phyloP scores from a whole-genome alignment of 1,140 invertebrate genomes.

The Drosophila chauvacae region DNA sequence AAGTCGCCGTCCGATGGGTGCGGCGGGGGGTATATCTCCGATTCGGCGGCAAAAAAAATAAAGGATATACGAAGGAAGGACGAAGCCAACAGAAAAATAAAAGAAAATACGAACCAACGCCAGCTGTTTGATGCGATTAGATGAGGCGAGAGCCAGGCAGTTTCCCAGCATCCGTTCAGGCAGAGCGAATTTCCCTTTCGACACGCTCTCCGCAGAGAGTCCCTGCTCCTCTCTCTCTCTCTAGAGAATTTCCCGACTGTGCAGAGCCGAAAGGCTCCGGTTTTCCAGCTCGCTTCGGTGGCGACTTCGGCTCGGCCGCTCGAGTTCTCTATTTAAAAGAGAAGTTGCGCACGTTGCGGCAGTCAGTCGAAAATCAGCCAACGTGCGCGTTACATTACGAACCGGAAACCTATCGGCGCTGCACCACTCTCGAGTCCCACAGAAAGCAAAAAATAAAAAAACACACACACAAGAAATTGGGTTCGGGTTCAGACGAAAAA shows the following conservation, averaged over 20 bases:
- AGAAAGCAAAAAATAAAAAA: conserved; percentile 12
- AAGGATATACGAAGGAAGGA: conserved; percentile 25
- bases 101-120: conserved; percentile 52
- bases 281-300: conserved; percentile 10
- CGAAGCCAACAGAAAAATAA: conserved; percentile 1
- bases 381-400: conserved; percentile 62
- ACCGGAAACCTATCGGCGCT: conserved; percentile 25
- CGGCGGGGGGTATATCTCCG: conserved; percentile 28
- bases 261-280: conserved; percentile 27
- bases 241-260: conserved; percentile 21
- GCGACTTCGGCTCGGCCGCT: conserved; percentile 16
- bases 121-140: conserved; percentile 64
- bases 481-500: conserved; percentile 47
- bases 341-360: conserved; percentile 77
- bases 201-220: conserved; percentile 15
- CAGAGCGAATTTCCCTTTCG: conserved; percentile 58
- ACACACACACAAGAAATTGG: conserved; percentile 24
- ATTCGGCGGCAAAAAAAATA: conserved; percentile 47
- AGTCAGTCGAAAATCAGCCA: conserved; percentile 77
- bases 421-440: conserved; percentile 12
- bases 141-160: conserved; percentile 31
- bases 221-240: background rate
- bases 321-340: conserved; percentile 71
- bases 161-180: conserved; percentile 39
- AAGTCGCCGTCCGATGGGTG: conserved; percentile 27